Base-by-base conservation (phyloP, 1,140 invertebrate genomes). In the Gonatopus flavifemur region DNA sequence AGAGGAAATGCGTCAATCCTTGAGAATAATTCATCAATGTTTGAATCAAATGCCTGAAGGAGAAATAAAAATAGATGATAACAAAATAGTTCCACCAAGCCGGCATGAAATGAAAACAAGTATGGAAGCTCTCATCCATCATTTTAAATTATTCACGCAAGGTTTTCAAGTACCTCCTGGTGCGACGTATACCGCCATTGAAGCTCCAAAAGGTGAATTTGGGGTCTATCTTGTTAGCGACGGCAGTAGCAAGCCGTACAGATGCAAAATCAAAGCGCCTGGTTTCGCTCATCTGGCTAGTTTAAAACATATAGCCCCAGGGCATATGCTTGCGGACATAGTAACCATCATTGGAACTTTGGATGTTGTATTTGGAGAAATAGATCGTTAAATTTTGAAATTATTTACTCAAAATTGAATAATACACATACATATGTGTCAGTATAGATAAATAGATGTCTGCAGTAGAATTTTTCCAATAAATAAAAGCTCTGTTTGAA, bases 81-180 rank as follows among this genome's bases (percentile, higher is more conserved):
- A 89, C 22, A 99, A 99, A 79, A 81, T 99, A 10, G 86, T 88
- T 0, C 90, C 94, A 19, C 97, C 97, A 7, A 86, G 83, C 6
- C 80, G 97, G 36, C 82, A 84, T 25, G 96, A 97, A 80, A 98
- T 98, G 94, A 98, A 98, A 81, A 90, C 87, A 0, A 98, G 94
- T 1, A 99, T 99, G 97, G 96, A 99, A 73, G 91, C 96, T 0
- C 76, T 99, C 28, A 99, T 99, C 72, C 96, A 99, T 78, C 97
- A 99, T 73, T 99, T 99, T 77, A 99, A 99, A 77, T 78, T 98
- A 35, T 98, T 93, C 77, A 93, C 93, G 3, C 94, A 98, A 78
- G 96, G 96, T 1, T 98, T 90, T 76, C 88, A 91, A 70, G 97
- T 99, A 24, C 96, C 97, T 1, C 91, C 96, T n/a, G 96, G 96